Percentiles rank a stretch among this genome's conserved stretches.
Evolutionary conservation across 2,888 invertebrate genomes (phyloP).

Genomic region (Xestia c-nigrum): DNA sequence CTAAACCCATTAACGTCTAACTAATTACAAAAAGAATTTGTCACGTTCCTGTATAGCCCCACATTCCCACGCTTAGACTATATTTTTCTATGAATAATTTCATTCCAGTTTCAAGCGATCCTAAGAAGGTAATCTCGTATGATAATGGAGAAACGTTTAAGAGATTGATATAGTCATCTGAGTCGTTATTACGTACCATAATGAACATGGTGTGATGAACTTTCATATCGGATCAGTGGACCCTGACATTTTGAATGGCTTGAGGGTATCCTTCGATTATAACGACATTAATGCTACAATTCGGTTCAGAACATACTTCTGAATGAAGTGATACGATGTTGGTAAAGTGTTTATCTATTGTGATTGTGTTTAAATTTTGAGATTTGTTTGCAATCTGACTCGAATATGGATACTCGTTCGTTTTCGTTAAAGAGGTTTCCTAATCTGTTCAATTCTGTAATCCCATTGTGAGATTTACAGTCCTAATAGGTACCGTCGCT

Average conservation of each 20-base stretch:
- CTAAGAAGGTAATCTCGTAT: constrained; percentile 72
- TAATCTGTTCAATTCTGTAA: background rate
- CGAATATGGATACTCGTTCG: constrained; percentile 7
- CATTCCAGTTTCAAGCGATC: constrained; percentile 63
- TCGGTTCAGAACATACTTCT: constrained; percentile 57
- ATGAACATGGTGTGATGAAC: constrained; percentile 88
- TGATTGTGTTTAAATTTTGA: constrained; percentile 7
- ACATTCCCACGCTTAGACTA: constrained; percentile 55
- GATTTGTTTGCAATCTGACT: constrained; percentile 22
- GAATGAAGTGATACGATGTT: constrained; percentile 31
- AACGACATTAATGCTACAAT: constrained; percentile 78
- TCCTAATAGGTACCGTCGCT: background rate
- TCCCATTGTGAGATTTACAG: background rate
- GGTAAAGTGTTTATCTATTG: constrained; percentile 20
- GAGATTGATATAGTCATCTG: constrained; percentile 88
- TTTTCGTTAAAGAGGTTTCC: constrained; percentile 7
- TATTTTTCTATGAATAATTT: constrained; percentile 66
- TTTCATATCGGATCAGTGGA: constrained; percentile 82
- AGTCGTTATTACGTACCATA: constrained; percentile 85
- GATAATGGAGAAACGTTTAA: constrained; percentile 80
- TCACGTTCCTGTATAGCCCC: constrained; percentile 27
- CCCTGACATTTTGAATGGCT: constrained; percentile 86
- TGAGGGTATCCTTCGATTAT: constrained; percentile 81
- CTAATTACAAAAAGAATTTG: constrained; percentile 41
- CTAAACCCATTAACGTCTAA: constrained; percentile 20